Evolutionary conservation across 2,113 vertebrate genomes (phyloP).

Genomic region (Oxyruncus cristatus): DNA sequence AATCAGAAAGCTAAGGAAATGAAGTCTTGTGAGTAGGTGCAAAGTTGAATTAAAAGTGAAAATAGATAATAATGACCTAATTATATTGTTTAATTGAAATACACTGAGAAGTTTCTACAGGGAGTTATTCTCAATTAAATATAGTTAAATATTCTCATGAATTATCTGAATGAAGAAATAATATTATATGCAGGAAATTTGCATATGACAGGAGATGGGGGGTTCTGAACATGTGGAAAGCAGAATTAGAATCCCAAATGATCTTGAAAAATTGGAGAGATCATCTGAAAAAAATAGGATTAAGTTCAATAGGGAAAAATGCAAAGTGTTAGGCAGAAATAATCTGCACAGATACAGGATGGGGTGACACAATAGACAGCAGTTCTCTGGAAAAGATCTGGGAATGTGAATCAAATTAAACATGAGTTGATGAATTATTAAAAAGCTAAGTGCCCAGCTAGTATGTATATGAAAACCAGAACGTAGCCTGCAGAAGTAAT

Average conservation of each 20-base stretch:
- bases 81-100: slow-evolving; percentile 9
- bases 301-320: not conserved
- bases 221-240: slow-evolving; percentile 39
- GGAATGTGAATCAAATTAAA: slow-evolving; percentile 9
- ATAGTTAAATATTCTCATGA: not conserved
- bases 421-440: not conserved
- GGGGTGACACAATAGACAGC: not conserved
- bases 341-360: slow-evolving; percentile 23
- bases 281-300: slow-evolving; percentile 30
- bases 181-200: slow-evolving; percentile 6
- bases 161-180: not conserved
- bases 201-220: not conserved
- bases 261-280: slow-evolving; percentile 36
- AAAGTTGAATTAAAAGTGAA: not conserved
- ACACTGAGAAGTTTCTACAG: not conserved
- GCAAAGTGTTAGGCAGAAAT: slow-evolving; percentile 15
- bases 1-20: not conserved
- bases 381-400: not conserved
- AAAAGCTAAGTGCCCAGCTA: not conserved
- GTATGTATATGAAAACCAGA: not conserved
- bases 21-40: not conserved
- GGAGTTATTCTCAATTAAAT: not conserved
- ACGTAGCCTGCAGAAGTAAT: not conserved
- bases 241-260: slow-evolving; percentile 40
- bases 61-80: not conserved